phyloP scores from a whole-genome alignment of 2,797 vertebrate species.

The Galagoides demidoff region DNA sequence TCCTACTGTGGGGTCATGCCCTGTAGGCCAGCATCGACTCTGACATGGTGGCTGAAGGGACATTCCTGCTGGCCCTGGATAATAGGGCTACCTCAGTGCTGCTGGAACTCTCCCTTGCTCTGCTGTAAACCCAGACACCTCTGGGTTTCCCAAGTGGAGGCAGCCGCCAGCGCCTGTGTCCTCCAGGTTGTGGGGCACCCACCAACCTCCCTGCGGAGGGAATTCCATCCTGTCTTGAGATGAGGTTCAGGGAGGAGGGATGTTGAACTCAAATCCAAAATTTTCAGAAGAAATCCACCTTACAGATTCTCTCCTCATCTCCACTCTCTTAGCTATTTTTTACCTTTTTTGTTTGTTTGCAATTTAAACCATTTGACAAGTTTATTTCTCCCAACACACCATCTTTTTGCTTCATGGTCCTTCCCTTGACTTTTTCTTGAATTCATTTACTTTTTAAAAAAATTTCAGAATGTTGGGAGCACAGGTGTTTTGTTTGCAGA shows the following conservation, averaged over 20 bases:
- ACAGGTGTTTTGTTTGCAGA: too few relatives aligned
- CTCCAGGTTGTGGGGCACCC: neutral
- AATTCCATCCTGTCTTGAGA: neutral
- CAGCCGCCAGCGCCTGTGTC: neutral
- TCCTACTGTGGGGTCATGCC: neutral
- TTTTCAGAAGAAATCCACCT: neutral
- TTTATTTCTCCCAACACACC: too few relatives aligned
- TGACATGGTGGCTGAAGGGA: fast-evolving
- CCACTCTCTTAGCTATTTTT: too few relatives aligned
- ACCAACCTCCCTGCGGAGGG: neutral
- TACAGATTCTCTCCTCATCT: neutral
- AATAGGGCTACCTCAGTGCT: fast-evolving
- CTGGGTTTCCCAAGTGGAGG: neutral
- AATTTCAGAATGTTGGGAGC: too few relatives aligned
- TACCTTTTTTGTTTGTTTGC: too few relatives aligned
- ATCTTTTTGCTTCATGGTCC: too few relatives aligned
- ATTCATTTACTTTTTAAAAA: too few relatives aligned
- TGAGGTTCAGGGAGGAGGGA: fast-evolving
- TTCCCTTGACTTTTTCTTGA: too few relatives aligned
- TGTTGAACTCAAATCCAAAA: neutral
- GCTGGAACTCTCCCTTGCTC: neutral
- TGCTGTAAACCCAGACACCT: neutral
- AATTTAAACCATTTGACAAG: too few relatives aligned
- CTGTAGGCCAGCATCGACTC: neutral
- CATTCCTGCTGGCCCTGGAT: too few relatives aligned